Percentiles rank a stretch among this genome's conserved stretches.
These are phyloP conservation scores for Rhabdomys dilectus DNA, from an alignment of 2,113 vertebrate species.

Conservation along the genomic window DNA sequence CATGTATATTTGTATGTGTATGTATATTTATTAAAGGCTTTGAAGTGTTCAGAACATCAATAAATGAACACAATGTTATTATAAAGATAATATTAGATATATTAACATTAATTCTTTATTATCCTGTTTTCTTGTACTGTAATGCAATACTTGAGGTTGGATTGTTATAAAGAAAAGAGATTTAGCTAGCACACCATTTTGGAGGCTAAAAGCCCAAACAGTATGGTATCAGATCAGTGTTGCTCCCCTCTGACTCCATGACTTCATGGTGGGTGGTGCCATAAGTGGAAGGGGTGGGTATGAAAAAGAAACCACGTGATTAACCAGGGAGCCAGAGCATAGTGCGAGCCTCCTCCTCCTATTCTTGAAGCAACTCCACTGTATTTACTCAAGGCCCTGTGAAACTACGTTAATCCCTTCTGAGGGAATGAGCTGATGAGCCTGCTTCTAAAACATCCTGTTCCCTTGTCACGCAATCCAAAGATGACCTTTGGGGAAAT, in stretches of 20 bases:
- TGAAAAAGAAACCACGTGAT: neutral
- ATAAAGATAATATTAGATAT: neutral
- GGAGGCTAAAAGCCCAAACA: neutral
- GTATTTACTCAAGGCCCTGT: neutral
- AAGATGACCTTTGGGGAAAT: neutral
- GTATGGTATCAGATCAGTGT: neutral
- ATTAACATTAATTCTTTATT: neutral
- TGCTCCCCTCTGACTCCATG: no score
- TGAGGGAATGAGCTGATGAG: neutral
- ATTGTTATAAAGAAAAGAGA: neutral
- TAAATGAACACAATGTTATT: constrained; percentile 31
- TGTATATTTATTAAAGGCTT: neutral
- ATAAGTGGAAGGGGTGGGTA: neutral
- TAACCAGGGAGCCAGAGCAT: neutral
- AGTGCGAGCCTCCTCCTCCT: no score
- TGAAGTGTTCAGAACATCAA: neutral
- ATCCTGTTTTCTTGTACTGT: neutral
- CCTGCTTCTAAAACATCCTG: neutral
- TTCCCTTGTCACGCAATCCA: neutral
- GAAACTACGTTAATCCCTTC: neutral
- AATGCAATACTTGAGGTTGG: neutral
- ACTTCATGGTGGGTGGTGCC: neutral
- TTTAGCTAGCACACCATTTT: neutral
- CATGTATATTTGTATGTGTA: neutral
- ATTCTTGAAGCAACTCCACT: neutral